Percentiles rank a stretch among this genome's conserved stretches.
Evolutionary conservation across 2,797 vertebrate species (phyloP).

Genomic region (Spea hammondii): DNA sequence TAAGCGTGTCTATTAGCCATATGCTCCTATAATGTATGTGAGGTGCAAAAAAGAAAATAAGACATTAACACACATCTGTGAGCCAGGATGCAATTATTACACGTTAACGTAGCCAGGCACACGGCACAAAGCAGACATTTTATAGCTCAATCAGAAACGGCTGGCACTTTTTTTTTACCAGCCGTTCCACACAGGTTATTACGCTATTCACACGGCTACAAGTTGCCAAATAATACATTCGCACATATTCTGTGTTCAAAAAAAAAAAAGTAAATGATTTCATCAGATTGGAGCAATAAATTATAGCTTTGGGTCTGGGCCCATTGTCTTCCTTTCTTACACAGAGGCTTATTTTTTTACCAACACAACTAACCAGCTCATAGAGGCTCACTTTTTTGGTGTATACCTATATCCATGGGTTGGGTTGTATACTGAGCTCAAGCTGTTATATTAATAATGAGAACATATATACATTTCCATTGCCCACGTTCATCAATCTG

Average conservation of each 20-base stretch:
- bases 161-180: conserved; percentile 54
- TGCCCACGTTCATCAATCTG: too few species aligned
- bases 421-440: too few species aligned
- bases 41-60: conserved; percentile 57
- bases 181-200: conserved; percentile 59
- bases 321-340: conserved; percentile 25
- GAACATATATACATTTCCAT: too few species aligned
- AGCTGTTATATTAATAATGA: too few species aligned
- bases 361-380: conserved; percentile 2
- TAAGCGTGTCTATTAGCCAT: conserved; percentile 53
- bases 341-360: neutral
- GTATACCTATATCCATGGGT: too few species aligned
- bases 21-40: conserved; percentile 56
- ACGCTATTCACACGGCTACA: conserved; percentile 38
- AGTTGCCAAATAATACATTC: conserved; percentile 52
- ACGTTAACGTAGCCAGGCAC: conserved; percentile 53
- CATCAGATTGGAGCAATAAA: conserved; percentile 40
- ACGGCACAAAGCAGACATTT: conserved; percentile 61
- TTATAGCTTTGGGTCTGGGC: conserved; percentile 15
- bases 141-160: conserved; percentile 63
- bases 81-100: conserved; percentile 64
- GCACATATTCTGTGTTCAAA: conserved; percentile 43
- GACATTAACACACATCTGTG: conserved; percentile 61
- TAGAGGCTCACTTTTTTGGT: too few species aligned
- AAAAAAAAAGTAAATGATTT: conserved; percentile 47